Base-by-base conservation (phyloP, 1,140 invertebrate species). In the Drosophila nigromelanica region DNA sequence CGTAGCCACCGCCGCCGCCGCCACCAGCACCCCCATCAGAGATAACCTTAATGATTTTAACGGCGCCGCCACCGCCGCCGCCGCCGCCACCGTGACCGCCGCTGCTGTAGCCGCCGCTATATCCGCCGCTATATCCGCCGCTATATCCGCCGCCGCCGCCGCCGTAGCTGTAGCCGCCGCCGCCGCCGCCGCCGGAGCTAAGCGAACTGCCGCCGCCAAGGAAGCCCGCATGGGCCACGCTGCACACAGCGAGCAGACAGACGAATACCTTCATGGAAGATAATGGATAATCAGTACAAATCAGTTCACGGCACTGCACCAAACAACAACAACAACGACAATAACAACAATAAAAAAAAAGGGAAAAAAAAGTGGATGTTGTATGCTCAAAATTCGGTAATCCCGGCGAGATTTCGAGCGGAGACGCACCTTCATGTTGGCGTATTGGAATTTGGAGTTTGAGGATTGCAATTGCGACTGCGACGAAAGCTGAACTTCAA, bases 211-310 rank as follows among this genome's bases (percentile, higher is more conserved):
- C 56, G 35, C 82, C 85, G 40, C 77, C 77, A 39, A 90, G 74
- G 79, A 90, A 90, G 35, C 87, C 87, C 5, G 81, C 87, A 15
- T 87, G 82, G 54, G 87, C 79, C 70, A 87, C 56, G 40, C 87
- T 85, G 80, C 87, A 90, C 35, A 74, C 74, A 52, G 87, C 87
- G 35, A 90, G 80, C 70, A 90, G 73, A 62, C 87, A 90, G 72
- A 90, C 87, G 64, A 90, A 90, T 69, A 90, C 76, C 87, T 87
- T 42, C 35, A 11, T 33, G 35, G 12, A 50, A 37, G 39, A 78
- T 45, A 15, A 59, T 39, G 18, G 39, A 39, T n/a, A 33, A 48
- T 33, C 11, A 27, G 35, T 50, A 40, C 40, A 55, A 37, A 14
- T 56, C 40, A 60, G 30, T 58, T 58, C 72, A 73, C 68, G 43